Evolutionary conservation across 2,797 vertebrate species (phyloP).

Genomic region (Adrianichthys oophorus): DNA sequence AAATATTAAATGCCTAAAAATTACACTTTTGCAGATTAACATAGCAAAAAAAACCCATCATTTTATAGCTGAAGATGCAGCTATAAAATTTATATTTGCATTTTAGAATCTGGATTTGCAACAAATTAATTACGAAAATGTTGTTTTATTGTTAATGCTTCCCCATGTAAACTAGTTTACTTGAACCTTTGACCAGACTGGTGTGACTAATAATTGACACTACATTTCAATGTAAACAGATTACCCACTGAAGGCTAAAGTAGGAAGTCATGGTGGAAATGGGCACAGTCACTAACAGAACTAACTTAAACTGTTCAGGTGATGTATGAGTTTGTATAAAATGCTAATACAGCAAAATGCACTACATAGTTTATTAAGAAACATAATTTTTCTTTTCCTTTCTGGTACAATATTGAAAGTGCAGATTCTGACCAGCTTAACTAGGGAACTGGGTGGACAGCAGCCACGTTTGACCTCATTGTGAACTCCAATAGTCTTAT

Average conservation of each 20-base stretch:
- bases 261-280: neutral
- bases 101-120: too few species aligned
- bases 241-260: conserved; percentile 8
- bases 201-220: neutral
- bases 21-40: too few species aligned
- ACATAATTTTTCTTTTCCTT: neutral
- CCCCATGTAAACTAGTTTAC: too few species aligned
- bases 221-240: conserved; percentile 18
- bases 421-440: neutral
- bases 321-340: neutral
- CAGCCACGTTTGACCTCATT: neutral
- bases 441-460: conserved; percentile 3
- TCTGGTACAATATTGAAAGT: conserved; percentile 3
- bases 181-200: too few species aligned
- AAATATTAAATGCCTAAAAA: neutral
- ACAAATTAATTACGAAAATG: too few species aligned
- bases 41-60: too few species aligned
- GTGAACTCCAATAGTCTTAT: neutral
- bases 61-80: too few species aligned
- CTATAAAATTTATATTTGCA: too few species aligned
- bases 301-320: conserved; percentile 7
- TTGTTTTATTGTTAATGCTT: too few species aligned
- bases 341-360: neutral
- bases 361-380: neutral
- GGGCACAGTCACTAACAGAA: neutral